Percentiles rank a stretch among this genome's conserved stretches.
phyloP scores from a whole-genome alignment of 2,113 vertebrate species.

The Megaceryle maxima region DNA sequence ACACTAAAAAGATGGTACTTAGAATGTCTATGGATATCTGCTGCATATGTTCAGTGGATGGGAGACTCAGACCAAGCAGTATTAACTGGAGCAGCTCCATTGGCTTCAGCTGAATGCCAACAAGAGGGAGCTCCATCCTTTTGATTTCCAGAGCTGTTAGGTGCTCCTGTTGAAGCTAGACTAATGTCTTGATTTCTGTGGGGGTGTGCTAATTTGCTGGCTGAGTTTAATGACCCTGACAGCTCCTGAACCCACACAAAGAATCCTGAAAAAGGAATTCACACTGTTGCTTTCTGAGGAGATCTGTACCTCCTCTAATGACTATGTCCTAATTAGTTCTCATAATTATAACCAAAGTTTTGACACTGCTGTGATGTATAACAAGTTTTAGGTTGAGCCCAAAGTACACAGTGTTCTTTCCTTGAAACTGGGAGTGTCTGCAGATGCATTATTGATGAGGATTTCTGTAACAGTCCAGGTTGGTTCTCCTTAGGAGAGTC shows the following conservation, averaged over 20 bases:
- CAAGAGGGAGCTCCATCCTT: neutral
- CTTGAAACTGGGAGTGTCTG: neutral
- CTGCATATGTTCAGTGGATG: fast-evolving
- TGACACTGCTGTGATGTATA: neutral
- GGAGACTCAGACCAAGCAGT: neutral
- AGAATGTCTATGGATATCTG: too few relatives aligned
- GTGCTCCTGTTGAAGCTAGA: neutral
- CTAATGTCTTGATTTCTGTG: neutral
- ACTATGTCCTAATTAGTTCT: neutral
- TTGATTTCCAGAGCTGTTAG: neutral
- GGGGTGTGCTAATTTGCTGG: neutral
- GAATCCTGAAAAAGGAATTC: neutral
- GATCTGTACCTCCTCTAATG: neutral
- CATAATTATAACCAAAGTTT: neutral
- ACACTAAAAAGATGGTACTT: neutral
- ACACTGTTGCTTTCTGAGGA: neutral
- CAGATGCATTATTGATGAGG: slow-evolving; percentile 13
- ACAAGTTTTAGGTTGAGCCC: neutral
- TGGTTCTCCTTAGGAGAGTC: neutral
- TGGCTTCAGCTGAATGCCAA: neutral
- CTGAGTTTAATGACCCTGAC: neutral
- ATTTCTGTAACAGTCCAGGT: neutral
- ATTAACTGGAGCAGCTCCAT: neutral
- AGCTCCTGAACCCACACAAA: neutral
- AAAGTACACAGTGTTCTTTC: neutral